phyloP scores from a whole-genome alignment of 2,888 invertebrate genomes.

The Artemia sp. region DNA sequence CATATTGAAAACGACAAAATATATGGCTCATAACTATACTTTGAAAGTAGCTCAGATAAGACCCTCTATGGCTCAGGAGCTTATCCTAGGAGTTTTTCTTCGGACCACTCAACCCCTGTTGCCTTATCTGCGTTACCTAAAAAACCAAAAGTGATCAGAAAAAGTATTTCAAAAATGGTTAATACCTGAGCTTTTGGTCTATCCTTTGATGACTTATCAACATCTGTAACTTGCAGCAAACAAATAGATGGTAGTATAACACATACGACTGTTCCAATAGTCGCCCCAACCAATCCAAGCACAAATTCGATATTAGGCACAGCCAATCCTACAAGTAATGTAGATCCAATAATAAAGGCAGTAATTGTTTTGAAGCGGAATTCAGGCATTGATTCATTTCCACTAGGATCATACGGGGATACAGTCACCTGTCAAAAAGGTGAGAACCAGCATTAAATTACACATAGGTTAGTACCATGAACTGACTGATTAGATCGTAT shows the following conservation, averaged over 20 bases:
- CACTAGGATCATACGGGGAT: neutral
- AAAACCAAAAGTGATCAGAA: too few species aligned
- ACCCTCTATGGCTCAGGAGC: too few species aligned
- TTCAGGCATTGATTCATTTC: conserved; percentile 50
- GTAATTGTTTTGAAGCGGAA: conserved; percentile 66
- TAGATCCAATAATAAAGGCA: conserved; percentile 51
- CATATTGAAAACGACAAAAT: too few species aligned
- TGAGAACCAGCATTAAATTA: too few species aligned
- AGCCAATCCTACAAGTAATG: conserved; percentile 60
- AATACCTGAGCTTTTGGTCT: conserved; percentile 9
- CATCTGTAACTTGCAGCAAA: conserved; percentile 59
- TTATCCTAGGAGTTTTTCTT: too few species aligned
- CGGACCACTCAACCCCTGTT: too few species aligned
- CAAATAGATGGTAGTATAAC: conserved; percentile 80
- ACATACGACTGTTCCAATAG: conserved; percentile 82
- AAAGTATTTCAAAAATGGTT: too few species aligned
- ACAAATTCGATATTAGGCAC: conserved; percentile 89
- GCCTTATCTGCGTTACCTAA: too few species aligned
- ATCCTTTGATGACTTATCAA: neutral
- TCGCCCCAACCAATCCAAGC: conserved; percentile 80
- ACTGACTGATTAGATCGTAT: too few species aligned
- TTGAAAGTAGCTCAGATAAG: too few species aligned
- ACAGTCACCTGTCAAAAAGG: neutral
- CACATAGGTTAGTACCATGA: too few species aligned
- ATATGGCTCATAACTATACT: too few species aligned